Base-by-base conservation (phyloP, 1,140 invertebrate species). In the Neodiprion pinetum region DNA sequence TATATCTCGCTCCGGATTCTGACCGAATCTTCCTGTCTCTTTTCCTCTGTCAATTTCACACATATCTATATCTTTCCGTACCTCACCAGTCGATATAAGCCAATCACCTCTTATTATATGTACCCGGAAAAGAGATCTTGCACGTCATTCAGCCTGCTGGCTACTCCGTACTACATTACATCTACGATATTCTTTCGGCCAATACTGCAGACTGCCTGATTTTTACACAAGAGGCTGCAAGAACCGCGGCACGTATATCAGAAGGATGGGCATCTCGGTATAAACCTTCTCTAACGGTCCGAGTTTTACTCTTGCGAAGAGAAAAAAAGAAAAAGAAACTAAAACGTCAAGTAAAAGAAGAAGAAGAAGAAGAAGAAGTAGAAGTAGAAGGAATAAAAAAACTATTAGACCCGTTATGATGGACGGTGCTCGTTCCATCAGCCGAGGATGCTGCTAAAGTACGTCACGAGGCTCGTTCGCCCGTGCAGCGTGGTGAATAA, bases 251-350 rank as follows among this genome's bases (percentile, higher is more conserved):
- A 61, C n/a, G 11, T 17, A 61, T 40, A 40, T 40, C 53, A 61
- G 53, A 61, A 14, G 11, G 11, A 12, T 12, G 5, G 53, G 53
- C 53, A 61, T 17, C 53, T 61, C 53, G 11, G 53, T 61, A 40
- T 40, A 61, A 61, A 61, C 53, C 11, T 40, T 61, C 53, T 81
- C 80, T 87, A 86, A 87, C 86, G 86, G 84, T 86, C 72, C 77
- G 69, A 78, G 81, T 81, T 82, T 83, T 83, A 77, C 23, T 75
- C 81, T 86, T 81, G 81, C 80, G 48, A 84, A 86, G 82, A 3
- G 28, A 61, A 49, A 76, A 81, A 72, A 78, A 81, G 83, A 72
- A 49, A 69, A 11, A 75, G 49, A 5, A 73, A 69, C 8, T 14
- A 71, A 71, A 47, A 48, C 61, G 67, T 40, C 17, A 82, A 75